Evolutionary conservation across 2,888 invertebrate species (phyloP).

Genomic region (Strigamia transsilvanica): DNA sequence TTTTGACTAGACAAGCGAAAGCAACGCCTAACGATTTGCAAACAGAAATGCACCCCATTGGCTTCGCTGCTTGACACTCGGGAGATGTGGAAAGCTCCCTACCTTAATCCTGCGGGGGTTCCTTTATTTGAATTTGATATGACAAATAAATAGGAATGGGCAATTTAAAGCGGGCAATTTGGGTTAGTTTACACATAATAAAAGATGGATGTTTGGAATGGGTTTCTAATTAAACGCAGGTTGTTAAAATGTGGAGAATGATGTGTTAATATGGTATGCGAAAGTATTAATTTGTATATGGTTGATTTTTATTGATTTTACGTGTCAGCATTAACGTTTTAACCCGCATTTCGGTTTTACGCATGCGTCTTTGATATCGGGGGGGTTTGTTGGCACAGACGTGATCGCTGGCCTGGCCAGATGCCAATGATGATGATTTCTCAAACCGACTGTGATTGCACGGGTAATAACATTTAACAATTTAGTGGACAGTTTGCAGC

Average conservation of each 20-base stretch:
- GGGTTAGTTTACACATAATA: slow-evolving; percentile 21
- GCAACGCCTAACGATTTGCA: slow-evolving; percentile 32
- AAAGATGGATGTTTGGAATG: slow-evolving; percentile 11
- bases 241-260: slow-evolving; percentile 20
- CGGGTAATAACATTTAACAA: slow-evolving; percentile 49
- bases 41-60: slow-evolving; percentile 28
- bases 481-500: slow-evolving; percentile 26
- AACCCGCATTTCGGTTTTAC: slow-evolving; percentile 23
- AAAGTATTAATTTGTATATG: slow-evolving; percentile 20
- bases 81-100: slow-evolving; percentile 37
- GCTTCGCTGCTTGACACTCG: slow-evolving; percentile 49
- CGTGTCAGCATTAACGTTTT: slow-evolving; percentile 26
- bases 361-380: neutral
- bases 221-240: neutral
- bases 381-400: slow-evolving; percentile 32
- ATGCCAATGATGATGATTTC: slow-evolving; percentile 47
- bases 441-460: slow-evolving; percentile 45
- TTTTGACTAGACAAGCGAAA: slow-evolving; percentile 39
- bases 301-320: slow-evolving; percentile 21
- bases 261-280: slow-evolving; percentile 31
- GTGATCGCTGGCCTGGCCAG: slow-evolving; percentile 23
- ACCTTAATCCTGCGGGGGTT: slow-evolving; percentile 6
- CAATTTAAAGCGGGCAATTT: neutral
- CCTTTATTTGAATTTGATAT: slow-evolving; percentile 48
- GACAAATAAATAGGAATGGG: slow-evolving; percentile 36